These are phyloP conservation scores for Syngnathus floridae DNA, from an alignment of 2,113 vertebrate genomes.

Conservation along the genomic window DNA sequence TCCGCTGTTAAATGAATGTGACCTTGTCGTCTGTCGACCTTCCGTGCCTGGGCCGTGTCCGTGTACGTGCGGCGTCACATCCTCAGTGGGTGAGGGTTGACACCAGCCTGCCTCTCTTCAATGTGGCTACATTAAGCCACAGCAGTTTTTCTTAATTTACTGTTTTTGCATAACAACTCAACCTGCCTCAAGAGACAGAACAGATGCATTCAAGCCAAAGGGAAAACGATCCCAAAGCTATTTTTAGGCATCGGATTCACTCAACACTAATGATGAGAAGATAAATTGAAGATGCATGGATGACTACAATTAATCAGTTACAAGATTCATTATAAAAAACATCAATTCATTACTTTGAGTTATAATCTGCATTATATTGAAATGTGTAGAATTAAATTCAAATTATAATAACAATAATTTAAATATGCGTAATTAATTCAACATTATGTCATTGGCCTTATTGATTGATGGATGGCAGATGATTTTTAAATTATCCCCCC, in stretches of 20 bases:
- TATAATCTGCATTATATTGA: not conserved
- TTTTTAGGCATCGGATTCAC: not conserved
- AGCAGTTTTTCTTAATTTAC: slow-evolving; percentile 11
- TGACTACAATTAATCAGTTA: too few relatives aligned
- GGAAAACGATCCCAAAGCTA: slow-evolving; percentile 17
- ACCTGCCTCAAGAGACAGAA: slow-evolving; percentile 31
- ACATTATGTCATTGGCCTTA: too few relatives aligned
- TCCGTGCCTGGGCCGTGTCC: slow-evolving; percentile 43
- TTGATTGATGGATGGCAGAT: too few relatives aligned
- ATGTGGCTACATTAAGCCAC: slow-evolving; percentile 13
- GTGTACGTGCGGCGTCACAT: slow-evolving; percentile 13
- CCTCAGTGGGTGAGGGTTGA: slow-evolving; percentile 21
- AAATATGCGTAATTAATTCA: too few relatives aligned
- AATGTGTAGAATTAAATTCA: too few relatives aligned
- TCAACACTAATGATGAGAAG: too few relatives aligned
- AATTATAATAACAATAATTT: too few relatives aligned
- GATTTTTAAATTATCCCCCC: too few relatives aligned
- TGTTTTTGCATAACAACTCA: slow-evolving; percentile 37
- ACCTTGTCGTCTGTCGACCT: slow-evolving; percentile 44
- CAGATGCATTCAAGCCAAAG: slow-evolving; percentile 47
- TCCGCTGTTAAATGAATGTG: slow-evolving; percentile 45
- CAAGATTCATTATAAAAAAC: too few relatives aligned
- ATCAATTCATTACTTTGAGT: not conserved
- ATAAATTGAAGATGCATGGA: too few relatives aligned
- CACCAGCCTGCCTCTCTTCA: slow-evolving; percentile 18